A percentile compares a stretch with the other conserved stretches of the same genome.
Conservation (phyloP, 2,113 vertebrate species). For the Pomatorhinus ruficollis region DNA sequence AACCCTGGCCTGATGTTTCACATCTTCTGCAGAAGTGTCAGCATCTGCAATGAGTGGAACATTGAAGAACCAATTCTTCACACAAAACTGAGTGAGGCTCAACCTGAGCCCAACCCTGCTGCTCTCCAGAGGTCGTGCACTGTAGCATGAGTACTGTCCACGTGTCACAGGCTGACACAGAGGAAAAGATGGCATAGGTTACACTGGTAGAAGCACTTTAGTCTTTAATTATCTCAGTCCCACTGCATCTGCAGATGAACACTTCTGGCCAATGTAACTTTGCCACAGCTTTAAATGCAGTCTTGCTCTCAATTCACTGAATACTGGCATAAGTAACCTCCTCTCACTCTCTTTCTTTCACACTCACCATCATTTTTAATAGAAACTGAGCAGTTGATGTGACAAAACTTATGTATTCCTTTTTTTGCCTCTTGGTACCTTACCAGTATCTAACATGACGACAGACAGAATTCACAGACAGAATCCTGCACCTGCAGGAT, state of each 20-base stretch:
- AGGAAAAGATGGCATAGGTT: neutral
- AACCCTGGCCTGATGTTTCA: neutral
- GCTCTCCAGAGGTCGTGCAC: fast-evolving
- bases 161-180: neutral
- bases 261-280: neutral
- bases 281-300: neutral
- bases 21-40: neutral
- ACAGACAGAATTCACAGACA: neutral
- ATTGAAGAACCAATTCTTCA: neutral
- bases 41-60: neutral
- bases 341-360: neutral
- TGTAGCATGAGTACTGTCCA: fast-evolving
- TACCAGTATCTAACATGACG: neutral
- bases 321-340: neutral
- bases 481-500: neutral
- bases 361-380: neutral
- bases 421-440: neutral
- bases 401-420: neutral
- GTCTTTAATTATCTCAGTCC: neutral
- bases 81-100: fast-evolving
- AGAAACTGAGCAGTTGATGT: neutral
- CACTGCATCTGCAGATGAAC: neutral
- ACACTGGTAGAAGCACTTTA: neutral
- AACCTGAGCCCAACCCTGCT: fast-evolving
- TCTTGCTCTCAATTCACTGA: neutral